Conservation (phyloP, 92 coral and sea anemone species). For the Parazoanthus darwini region DNA sequence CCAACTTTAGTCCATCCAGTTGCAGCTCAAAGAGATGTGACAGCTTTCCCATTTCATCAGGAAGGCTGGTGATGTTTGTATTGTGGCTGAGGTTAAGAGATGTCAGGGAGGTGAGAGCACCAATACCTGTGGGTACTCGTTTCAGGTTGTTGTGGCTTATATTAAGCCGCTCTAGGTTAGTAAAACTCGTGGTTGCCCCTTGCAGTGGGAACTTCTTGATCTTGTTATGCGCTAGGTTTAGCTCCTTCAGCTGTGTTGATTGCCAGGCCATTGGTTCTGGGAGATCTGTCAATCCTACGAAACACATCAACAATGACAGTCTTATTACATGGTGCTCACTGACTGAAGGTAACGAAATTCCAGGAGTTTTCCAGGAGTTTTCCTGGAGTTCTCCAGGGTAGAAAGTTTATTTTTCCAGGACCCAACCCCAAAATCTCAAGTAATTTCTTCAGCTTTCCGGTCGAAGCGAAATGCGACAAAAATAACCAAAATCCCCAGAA, state of each 20-base stretch:
- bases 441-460: too few species aligned
- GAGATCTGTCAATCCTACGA: slow-evolving; percentile 55
- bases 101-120: slow-evolving; percentile 73
- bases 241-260: slow-evolving; percentile 87
- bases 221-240: slow-evolving; percentile 75
- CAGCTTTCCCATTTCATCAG: slow-evolving; percentile 96
- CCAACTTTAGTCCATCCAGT: slow-evolving; percentile 73
- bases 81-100: slow-evolving; percentile 86
- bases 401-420: too few species aligned
- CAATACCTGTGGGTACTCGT: slow-evolving; percentile 83
- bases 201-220: slow-evolving; percentile 73
- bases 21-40: slow-evolving; percentile 87
- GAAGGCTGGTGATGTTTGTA: slow-evolving; percentile 71
- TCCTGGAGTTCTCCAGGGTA: too few species aligned
- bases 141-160: slow-evolving; percentile 77
- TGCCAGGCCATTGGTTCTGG: slow-evolving; percentile 82
- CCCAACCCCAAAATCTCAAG: too few species aligned
- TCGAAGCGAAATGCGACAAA: too few species aligned
- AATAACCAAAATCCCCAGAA: too few species aligned
- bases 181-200: slow-evolving; percentile 63
- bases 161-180: slow-evolving; percentile 67
- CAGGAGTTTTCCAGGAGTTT: too few species aligned
- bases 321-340: too few species aligned
- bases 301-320: background rate
- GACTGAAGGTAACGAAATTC: too few species aligned